These are phyloP conservation scores for Phoxinus phoxinus DNA, from an alignment of 2,113 vertebrate genomes.

Conservation along the genomic window DNA sequence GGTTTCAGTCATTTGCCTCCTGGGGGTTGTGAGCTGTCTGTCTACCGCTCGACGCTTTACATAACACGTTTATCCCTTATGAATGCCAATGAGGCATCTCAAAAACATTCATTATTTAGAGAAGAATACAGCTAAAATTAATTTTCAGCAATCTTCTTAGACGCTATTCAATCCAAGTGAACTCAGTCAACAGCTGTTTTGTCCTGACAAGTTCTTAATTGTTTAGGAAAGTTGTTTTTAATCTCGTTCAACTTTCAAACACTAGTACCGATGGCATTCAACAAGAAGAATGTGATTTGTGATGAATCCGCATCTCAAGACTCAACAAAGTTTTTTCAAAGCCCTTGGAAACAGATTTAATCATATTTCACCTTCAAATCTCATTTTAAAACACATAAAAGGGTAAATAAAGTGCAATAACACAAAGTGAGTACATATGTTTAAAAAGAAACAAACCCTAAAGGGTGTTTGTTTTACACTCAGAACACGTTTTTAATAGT, in stretches of 20 bases:
- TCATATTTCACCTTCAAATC: constrained; percentile 11
- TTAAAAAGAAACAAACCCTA: not conserved
- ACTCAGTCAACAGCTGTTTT: constrained; percentile 17
- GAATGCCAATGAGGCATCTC: constrained; percentile 41
- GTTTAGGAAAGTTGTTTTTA: not conserved
- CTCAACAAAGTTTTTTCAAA: constrained; percentile 32
- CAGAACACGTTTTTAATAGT: constrained; percentile 21
- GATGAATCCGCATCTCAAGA: constrained; percentile 25
- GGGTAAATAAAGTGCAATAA: constrained; percentile 12
- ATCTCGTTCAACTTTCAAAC: not conserved
- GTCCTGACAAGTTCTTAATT: constrained; percentile 2
- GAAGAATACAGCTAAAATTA: constrained; percentile 1
- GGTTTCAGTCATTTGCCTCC: constrained; percentile 4
- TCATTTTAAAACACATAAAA: constrained; percentile 14
- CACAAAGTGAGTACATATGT: not conserved
- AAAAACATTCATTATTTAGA: constrained; percentile 6
- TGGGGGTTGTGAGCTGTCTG: not conserved
- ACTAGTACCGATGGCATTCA: not conserved
- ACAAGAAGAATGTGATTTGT: not conserved
- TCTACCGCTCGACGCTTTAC: not conserved
- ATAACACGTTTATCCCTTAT: not conserved
- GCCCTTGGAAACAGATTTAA: constrained; percentile 36
- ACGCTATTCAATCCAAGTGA: not conserved
- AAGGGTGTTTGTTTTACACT: not conserved
- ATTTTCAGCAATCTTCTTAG: not conserved